Conservation (phyloP, 2,888 invertebrate genomes). For the Pheosia gnoma region DNA sequence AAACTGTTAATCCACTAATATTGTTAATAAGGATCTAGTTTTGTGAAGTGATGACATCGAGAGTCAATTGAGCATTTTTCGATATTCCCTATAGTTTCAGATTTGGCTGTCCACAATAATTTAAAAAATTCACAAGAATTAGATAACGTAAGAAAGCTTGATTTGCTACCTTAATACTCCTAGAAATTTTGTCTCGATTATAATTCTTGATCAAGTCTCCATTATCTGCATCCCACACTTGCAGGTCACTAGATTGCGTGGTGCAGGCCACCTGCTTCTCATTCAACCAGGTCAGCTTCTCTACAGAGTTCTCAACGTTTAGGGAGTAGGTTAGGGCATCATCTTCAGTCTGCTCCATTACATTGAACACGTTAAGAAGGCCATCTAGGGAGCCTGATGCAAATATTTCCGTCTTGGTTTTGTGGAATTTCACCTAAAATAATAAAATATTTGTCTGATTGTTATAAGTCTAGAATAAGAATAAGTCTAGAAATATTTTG, state of each 20-base stretch:
- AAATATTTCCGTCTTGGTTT: constrained; percentile 85
- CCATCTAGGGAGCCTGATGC: constrained; percentile 93
- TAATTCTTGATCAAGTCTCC: constrained; percentile 85
- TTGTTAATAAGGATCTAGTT: too few relatives aligned
- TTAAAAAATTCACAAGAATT: too few relatives aligned
- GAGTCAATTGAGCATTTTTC: too few relatives aligned
- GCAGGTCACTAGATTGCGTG: constrained; percentile 88
- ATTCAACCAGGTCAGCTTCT: constrained; percentile 84
- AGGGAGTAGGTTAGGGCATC: constrained; percentile 90
- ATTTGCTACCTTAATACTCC: constrained; percentile 79
- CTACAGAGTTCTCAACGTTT: constrained; percentile 91
- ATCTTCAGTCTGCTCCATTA: constrained; percentile 89
- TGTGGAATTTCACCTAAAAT: constrained; percentile 88
- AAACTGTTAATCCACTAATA: too few relatives aligned
- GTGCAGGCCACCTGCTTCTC: constrained; percentile 83
- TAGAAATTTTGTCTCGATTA: constrained; percentile 84
- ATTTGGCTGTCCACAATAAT: too few relatives aligned
- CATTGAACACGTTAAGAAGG: constrained; percentile 92
- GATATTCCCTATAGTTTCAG: too few relatives aligned
- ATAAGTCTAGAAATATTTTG: neutral
- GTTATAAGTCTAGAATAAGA: neutral
- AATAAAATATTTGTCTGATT: neutral
- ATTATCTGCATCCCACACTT: constrained; percentile 86
- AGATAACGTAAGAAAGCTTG: too few relatives aligned
- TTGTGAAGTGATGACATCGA: too few relatives aligned